These are phyloP conservation scores for Endotricha flammealis DNA, from an alignment of 2,888 invertebrate species.

Conservation along the genomic window DNA sequence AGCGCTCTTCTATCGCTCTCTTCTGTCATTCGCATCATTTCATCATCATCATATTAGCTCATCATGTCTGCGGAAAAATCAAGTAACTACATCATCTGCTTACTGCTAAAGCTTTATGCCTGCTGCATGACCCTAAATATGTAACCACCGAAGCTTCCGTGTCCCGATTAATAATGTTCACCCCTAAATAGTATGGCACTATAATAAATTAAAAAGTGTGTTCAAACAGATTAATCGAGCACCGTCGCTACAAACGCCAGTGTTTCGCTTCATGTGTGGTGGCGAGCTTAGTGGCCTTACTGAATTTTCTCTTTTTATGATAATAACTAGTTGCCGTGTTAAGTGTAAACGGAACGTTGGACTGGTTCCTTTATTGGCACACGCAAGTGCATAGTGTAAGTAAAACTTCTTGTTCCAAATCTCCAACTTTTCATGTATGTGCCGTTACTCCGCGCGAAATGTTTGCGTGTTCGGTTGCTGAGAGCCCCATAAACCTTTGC, in stretches of 20 bases:
- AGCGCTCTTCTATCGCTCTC: conserved; percentile 24
- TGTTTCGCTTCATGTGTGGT: conserved; percentile 72
- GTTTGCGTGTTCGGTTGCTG: conserved; percentile 74
- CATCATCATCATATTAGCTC: conserved; percentile 14
- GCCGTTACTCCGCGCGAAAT: conserved; percentile 68
- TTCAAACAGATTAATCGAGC: conserved; percentile 51
- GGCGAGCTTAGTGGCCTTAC: conserved; percentile 71
- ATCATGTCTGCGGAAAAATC: conserved; percentile 8
- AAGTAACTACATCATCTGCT: conserved; percentile 22
- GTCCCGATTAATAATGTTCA: conserved; percentile 53
- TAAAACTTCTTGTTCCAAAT: conserved; percentile 80
- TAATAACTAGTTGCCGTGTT: conserved; percentile 57
- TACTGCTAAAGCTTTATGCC: conserved; percentile 46
- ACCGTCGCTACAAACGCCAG: conserved; percentile 64
- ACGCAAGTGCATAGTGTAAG: conserved; percentile 76
- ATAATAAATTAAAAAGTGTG: conserved; percentile 59
- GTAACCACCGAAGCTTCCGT: conserved; percentile 47
- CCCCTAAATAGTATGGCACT: conserved; percentile 73
- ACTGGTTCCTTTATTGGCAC: conserved; percentile 74
- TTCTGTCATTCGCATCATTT: conserved; percentile 15
- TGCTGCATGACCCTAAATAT: conserved; percentile 60
- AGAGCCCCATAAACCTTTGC: conserved; percentile 61
- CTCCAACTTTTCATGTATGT: conserved; percentile 74
- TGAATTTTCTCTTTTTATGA: conserved; percentile 71
- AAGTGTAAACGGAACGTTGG: conserved; percentile 64